Evolutionary conservation across 2,888 invertebrate species (phyloP).

Genomic region (Dryobotodes eremita): DNA sequence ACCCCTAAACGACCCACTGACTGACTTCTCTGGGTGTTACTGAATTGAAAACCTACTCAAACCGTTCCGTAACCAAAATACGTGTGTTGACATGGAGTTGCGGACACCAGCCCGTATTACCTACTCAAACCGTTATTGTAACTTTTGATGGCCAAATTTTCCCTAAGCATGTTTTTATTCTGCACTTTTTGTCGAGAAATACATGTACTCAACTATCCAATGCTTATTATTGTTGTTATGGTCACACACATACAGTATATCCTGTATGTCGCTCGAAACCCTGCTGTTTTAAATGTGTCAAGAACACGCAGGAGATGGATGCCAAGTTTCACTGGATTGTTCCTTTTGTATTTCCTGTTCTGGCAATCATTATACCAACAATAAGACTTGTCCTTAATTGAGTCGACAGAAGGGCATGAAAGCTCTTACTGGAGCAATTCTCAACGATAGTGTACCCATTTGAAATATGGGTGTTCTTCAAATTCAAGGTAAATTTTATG

Average conservation of each 20-base stretch:
- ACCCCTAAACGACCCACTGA: too few species aligned
- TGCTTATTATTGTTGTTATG: neutral
- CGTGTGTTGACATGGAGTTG: too few species aligned
- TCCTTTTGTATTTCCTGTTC: neutral
- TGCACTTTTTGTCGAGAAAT: neutral
- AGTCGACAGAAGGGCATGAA: neutral
- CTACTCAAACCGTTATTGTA: too few species aligned
- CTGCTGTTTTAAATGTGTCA: neutral
- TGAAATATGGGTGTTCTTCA: too few species aligned
- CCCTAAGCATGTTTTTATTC: too few species aligned
- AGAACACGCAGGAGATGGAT: neutral
- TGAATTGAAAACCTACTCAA: too few species aligned
- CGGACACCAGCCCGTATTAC: too few species aligned
- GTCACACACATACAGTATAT: neutral
- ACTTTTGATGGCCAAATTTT: too few species aligned
- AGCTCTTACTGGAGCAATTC: slow-evolving; percentile 4
- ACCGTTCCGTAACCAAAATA: too few species aligned
- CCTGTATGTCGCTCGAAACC: neutral
- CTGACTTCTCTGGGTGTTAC: too few species aligned
- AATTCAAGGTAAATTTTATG: too few species aligned
- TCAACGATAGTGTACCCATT: too few species aligned
- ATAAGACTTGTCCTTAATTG: neutral
- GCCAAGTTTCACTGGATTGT: neutral
- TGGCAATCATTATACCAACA: neutral
- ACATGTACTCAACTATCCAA: neutral